A percentile compares a stretch with the other conserved stretches of the same genome.
Evolutionary conservation across 1,140 invertebrate genomes (phyloP).

Genomic region (Drosophila hydei): DNA sequence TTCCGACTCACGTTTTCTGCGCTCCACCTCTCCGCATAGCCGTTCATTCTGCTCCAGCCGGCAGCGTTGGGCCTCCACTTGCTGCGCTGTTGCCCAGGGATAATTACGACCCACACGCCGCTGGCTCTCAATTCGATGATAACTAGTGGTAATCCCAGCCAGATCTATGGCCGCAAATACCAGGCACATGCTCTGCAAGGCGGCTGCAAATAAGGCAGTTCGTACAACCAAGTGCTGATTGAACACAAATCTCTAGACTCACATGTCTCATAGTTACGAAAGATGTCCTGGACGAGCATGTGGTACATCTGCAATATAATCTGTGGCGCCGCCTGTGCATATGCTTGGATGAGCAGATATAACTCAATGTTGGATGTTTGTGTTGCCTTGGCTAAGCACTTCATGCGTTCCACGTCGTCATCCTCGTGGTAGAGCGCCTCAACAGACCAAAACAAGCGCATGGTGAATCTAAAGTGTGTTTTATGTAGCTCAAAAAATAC

Average conservation of each 20-base stretch:
- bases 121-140: slow-evolving; percentile 91
- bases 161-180: slow-evolving; percentile 87
- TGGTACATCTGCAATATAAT: slow-evolving; percentile 87
- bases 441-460: slow-evolving; percentile 89
- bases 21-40: slow-evolving; percentile 52
- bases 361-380: slow-evolving; percentile 88
- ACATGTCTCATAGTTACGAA: slow-evolving; percentile 79
- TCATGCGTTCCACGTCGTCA: slow-evolving; percentile 85
- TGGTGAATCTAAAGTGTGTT: slow-evolving; percentile 84
- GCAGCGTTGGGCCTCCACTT: slow-evolving; percentile 54
- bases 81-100: slow-evolving; percentile 87
- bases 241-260: slow-evolving; percentile 3
- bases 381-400: slow-evolving; percentile 85
- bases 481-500: background rate
- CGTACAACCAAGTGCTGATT: background rate
- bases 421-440: slow-evolving; percentile 86
- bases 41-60: slow-evolving; percentile 61
- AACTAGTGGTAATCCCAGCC: slow-evolving; percentile 88
- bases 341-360: slow-evolving; percentile 90
- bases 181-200: slow-evolving; percentile 87
- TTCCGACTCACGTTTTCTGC: slow-evolving; percentile 70
- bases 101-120: slow-evolving; percentile 89
- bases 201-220: slow-evolving; percentile 85
- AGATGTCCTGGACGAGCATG: slow-evolving; percentile 84
- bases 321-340: slow-evolving; percentile 89